Evolutionary conservation across 2,113 vertebrate species (phyloP).

Genomic region (Porphyrio hochstetteri): DNA sequence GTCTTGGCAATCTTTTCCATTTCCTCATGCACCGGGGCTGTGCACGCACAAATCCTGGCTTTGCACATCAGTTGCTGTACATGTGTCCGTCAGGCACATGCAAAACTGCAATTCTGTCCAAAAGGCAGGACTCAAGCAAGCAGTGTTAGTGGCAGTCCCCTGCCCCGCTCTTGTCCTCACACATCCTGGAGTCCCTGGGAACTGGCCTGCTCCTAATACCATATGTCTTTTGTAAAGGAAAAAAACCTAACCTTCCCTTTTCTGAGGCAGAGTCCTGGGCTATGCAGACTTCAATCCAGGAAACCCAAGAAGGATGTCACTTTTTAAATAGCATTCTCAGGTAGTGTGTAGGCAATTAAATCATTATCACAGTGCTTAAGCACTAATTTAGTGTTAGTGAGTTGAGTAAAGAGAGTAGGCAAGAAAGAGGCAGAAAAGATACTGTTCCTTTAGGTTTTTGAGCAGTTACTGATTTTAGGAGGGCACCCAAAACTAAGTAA

Average conservation of each 20-base stretch:
- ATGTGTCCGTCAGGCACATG: background rate
- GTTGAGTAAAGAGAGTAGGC: background rate
- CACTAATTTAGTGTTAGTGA: background rate
- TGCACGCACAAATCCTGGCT: background rate
- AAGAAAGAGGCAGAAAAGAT: background rate
- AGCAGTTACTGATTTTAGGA: background rate
- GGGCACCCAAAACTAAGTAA: background rate
- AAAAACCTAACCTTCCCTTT: background rate
- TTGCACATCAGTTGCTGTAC: background rate
- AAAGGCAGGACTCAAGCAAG: background rate
- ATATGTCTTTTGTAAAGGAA: background rate
- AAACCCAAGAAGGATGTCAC: background rate
- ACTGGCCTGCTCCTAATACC: background rate
- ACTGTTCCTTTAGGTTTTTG: background rate
- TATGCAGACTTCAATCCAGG: background rate
- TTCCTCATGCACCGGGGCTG: background rate
- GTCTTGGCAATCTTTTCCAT: background rate
- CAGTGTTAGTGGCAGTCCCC: background rate
- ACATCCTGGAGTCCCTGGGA: background rate
- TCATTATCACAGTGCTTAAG: background rate
- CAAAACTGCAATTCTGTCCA: background rate
- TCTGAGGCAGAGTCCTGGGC: background rate
- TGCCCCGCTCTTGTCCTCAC: background rate
- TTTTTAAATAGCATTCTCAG: background rate
- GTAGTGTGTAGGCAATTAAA: background rate